Evolutionary conservation across 2,113 vertebrate genomes (phyloP).

Genomic region (Gymnobelideus leadbeateri): DNA sequence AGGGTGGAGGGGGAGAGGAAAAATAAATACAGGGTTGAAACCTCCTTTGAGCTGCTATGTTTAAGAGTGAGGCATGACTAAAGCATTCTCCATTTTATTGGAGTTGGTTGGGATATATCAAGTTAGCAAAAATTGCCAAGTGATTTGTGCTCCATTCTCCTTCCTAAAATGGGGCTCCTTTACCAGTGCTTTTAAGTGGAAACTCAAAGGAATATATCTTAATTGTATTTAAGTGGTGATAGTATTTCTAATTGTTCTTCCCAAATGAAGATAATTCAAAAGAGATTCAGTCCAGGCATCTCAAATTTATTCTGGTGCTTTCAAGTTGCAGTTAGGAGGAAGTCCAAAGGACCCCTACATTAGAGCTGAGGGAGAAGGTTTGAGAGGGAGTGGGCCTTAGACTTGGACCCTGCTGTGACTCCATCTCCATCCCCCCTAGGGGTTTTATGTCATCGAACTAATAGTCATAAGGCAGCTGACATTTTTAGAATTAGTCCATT

Average conservation of each 20-base stretch:
- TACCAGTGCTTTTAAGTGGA: background rate
- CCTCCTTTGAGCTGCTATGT: constrained; percentile 26
- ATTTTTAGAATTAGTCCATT: background rate
- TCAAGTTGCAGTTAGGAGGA: background rate
- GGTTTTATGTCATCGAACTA: background rate
- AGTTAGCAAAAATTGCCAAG: background rate
- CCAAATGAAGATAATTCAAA: background rate
- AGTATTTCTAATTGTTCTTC: background rate
- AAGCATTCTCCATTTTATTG: background rate
- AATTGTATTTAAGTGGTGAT: constrained; percentile 5
- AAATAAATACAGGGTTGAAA: background rate
- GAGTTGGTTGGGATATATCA: background rate
- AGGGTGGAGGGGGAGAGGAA: background rate
- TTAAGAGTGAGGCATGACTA: background rate
- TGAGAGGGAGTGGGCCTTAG: background rate
- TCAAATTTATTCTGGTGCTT: background rate
- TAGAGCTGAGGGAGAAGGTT: background rate
- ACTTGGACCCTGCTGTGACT: background rate
- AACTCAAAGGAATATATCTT: background rate
- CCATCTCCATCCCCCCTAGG: background rate
- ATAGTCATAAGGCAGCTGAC: background rate
- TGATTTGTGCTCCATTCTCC: background rate
- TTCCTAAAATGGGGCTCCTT: background rate
- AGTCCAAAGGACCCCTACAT: background rate
- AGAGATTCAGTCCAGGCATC: fast-evolving